Evolutionary conservation across 1,140 invertebrate genomes (phyloP).

Genomic region (Heterodera carotae): DNA sequence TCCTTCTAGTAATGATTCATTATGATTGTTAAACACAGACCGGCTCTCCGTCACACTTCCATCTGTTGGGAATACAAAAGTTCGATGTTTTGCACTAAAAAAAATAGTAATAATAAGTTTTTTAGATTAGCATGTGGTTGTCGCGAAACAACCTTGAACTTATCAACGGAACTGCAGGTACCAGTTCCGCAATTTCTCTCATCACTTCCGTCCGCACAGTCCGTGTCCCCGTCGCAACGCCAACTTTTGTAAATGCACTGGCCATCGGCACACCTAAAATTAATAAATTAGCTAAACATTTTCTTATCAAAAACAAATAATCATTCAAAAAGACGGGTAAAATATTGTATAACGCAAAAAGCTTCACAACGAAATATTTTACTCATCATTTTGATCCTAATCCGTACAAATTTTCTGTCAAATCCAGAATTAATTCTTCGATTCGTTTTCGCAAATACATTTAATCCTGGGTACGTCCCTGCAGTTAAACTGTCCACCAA

Average conservation of each 20-base stretch:
- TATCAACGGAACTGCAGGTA: conserved; percentile 31
- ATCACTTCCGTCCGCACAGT: conserved; percentile 79
- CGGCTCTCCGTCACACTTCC: conserved; percentile 78
- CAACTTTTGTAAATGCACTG: conserved; percentile 70
- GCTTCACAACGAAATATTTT: too few species aligned
- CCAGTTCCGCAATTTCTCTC: conserved; percentile 69
- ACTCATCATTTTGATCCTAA: too few species aligned
- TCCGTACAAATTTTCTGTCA: too few species aligned
- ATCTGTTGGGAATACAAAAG: conserved; percentile 80
- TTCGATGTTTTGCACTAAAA: conserved; percentile 71
- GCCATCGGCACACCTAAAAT: conserved; percentile 34
- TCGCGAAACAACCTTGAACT: conserved; percentile 35
- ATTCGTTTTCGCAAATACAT: too few species aligned
- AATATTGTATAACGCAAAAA: too few species aligned
- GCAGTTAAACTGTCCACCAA: too few species aligned
- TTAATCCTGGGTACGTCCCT: too few species aligned
- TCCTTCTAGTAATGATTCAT: too few species aligned
- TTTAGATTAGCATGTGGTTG: not conserved
- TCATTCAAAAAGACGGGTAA: too few species aligned
- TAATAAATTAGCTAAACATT: not conserved
- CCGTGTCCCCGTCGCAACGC: conserved; percentile 71
- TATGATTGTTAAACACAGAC: not conserved
- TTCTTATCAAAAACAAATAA: too few species aligned
- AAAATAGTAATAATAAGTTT: not conserved
- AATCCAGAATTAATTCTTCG: too few species aligned